These are phyloP conservation scores for Rhaphigaster nebulosa DNA, from an alignment of 2,888 invertebrate genomes.

Conservation along the genomic window DNA sequence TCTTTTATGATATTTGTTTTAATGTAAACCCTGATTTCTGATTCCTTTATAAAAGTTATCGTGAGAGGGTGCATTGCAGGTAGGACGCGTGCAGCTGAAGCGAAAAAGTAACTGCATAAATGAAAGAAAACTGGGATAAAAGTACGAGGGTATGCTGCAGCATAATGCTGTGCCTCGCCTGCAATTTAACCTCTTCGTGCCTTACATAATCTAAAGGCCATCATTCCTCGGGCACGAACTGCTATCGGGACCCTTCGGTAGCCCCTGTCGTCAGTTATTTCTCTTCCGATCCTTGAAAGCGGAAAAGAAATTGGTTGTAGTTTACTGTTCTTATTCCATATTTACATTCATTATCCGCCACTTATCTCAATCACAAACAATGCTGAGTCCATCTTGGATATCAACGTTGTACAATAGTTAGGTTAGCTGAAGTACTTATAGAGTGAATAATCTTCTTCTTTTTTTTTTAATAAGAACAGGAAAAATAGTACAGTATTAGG, in stretches of 20 bases:
- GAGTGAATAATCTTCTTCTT: too few relatives aligned
- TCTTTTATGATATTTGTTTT: too few relatives aligned
- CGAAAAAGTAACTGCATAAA: conserved; percentile 9
- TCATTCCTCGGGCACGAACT: conserved; percentile 24
- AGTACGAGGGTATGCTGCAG: background rate
- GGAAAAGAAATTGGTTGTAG: background rate
- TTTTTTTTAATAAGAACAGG: too few relatives aligned
- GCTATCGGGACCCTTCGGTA: conserved; percentile 26
- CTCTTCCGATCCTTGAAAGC: background rate
- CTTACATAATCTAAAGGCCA: conserved; percentile 50
- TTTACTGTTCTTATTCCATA: background rate
- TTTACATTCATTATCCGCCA: background rate
- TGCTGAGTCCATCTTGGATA: background rate
- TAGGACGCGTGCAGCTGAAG: background rate
- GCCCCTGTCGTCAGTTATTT: background rate
- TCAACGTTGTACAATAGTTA: background rate
- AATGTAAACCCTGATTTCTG: too few relatives aligned
- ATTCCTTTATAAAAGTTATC: background rate
- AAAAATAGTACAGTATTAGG: too few relatives aligned
- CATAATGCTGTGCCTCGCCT: background rate
- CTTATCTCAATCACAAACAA: background rate
- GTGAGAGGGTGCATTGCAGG: background rate
- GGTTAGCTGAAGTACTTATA: too few relatives aligned
- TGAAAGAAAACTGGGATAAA: conserved; percentile 10
- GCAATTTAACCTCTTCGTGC: conserved; percentile 44